These are phyloP conservation scores for Cotesia congregata DNA, from an alignment of 2,888 invertebrate species.

Conservation along the genomic window DNA sequence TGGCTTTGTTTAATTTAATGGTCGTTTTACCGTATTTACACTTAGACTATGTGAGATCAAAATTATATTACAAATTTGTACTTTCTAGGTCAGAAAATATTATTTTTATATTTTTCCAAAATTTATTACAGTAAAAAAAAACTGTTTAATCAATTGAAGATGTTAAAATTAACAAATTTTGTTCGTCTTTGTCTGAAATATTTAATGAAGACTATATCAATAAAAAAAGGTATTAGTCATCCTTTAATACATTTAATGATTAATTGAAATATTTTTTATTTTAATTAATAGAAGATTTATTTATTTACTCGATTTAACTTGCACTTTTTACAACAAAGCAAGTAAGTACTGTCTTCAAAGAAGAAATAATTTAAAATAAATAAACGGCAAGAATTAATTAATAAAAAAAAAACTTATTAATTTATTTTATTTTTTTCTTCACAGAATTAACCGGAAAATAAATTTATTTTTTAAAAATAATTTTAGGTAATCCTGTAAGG, in stretches of 20 bases:
- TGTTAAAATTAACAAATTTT: too few relatives aligned
- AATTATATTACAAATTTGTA: conserved; percentile 58
- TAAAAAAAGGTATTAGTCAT: not conserved
- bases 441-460: not conserved
- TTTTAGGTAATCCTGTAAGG: not conserved
- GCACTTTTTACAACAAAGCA: conserved; percentile 10
- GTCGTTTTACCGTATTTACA: conserved; percentile 6
- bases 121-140: conserved; percentile 17
- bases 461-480: not conserved
- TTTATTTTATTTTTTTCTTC: not conserved
- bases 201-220: not conserved
- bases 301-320: conserved; percentile 8
- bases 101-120: conserved; percentile 37
- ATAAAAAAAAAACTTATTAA: not conserved
- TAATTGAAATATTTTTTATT: not conserved
- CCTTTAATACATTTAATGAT: not conserved
- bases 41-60: conserved; percentile 61
- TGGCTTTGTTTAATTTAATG: conserved; percentile 28
- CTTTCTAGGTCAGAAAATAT: conserved; percentile 59
- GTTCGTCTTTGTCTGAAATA: not conserved
- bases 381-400: not conserved
- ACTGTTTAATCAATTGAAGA: not conserved
- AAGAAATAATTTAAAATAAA: not conserved
- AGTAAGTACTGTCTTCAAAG: conserved; percentile 22
- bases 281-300: not conserved